These are phyloP conservation scores for Pangasius sanitwongsei DNA, from an alignment of 2,797 vertebrate species.

Conservation along the genomic window DNA sequence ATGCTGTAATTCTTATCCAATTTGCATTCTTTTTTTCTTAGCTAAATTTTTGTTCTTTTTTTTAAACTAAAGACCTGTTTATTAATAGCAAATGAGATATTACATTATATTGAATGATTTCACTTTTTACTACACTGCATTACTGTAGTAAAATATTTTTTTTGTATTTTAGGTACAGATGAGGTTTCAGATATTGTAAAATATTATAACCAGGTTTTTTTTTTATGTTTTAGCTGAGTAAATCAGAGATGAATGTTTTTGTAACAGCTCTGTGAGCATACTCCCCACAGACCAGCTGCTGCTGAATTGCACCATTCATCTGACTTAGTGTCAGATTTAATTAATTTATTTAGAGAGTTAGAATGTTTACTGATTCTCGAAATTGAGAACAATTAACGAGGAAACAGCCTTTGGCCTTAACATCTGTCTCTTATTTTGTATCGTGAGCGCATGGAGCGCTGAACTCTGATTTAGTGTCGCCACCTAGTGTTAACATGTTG, in stretches of 20 bases:
- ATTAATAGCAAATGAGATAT: neutral
- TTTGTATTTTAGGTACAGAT: neutral
- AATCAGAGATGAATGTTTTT: neutral
- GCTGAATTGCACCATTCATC: conserved; percentile 5
- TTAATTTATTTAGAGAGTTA: neutral
- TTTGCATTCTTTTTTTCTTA: neutral
- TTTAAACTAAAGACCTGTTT: neutral
- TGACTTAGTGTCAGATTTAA: conserved; percentile 9
- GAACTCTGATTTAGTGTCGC: conserved; percentile 28
- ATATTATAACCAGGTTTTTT: neutral
- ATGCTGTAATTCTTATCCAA: neutral
- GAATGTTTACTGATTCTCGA: neutral
- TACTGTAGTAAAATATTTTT: neutral
- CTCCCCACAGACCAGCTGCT: conserved; percentile 26
- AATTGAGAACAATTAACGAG: neutral
- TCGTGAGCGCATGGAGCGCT: neutral
- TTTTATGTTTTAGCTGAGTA: neutral
- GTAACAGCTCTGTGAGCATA: neutral
- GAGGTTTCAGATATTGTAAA: neutral
- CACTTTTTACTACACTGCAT: neutral
- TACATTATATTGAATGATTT: neutral
- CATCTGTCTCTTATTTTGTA: neutral
- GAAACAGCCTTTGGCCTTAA: neutral
- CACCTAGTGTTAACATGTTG: conserved; percentile 58
- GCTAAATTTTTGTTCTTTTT: no score